A percentile compares a stretch with the other conserved stretches of the same genome.
phyloP scores from a whole-genome alignment of 2,888 invertebrate species.

The Heliconius cydno region DNA sequence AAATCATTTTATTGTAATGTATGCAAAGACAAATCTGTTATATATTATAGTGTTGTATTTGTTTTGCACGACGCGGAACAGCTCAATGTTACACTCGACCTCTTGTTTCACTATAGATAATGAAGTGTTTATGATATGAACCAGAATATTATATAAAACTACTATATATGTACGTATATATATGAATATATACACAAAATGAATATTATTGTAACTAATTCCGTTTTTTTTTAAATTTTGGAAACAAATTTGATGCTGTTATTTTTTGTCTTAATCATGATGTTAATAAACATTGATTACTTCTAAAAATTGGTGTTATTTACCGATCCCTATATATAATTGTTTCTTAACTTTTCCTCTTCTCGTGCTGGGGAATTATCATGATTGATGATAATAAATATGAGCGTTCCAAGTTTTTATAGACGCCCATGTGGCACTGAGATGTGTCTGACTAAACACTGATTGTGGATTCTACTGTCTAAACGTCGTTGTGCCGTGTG shows the following conservation, averaged over 20 bases:
- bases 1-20: slow-evolving; percentile 52
- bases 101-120: slow-evolving; percentile 51
- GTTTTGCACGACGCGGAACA: slow-evolving; percentile 48
- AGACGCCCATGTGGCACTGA: background rate
- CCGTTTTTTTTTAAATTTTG: slow-evolving; percentile 63
- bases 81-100: slow-evolving; percentile 49
- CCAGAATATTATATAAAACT: slow-evolving; percentile 39
- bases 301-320: slow-evolving; percentile 54
- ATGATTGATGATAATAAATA: background rate
- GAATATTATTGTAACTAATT: slow-evolving; percentile 55
- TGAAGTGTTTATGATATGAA: slow-evolving; percentile 18
- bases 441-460: background rate
- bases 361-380: slow-evolving; percentile 6
- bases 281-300: slow-evolving; percentile 79
- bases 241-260: slow-evolving; percentile 76
- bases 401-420: slow-evolving; percentile 7
- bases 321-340: slow-evolving; percentile 43
- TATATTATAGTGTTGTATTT: slow-evolving; percentile 52
- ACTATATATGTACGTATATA: slow-evolving; percentile 29
- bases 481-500: background rate
- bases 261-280: slow-evolving; percentile 78
- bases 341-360: slow-evolving; percentile 17
- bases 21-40: slow-evolving; percentile 50
- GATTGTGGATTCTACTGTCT: background rate
- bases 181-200: slow-evolving; percentile 21